These are phyloP conservation scores for Pyrocoelia pectoralis DNA, from an alignment of 2,888 invertebrate species.

Conservation along the genomic window DNA sequence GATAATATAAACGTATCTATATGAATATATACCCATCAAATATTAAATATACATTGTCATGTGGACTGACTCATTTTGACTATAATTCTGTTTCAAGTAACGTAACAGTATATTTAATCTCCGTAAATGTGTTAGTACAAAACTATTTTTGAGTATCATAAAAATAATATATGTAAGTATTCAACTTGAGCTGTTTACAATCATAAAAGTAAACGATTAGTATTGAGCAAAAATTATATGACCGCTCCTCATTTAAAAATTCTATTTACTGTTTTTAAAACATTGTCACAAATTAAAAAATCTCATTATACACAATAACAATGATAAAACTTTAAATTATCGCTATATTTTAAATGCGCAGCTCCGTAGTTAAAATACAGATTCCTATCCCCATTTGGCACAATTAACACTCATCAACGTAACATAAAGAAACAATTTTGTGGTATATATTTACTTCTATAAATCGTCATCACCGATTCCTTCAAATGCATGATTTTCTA, in stretches of 20 bases:
- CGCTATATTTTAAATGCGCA: background rate
- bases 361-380: background rate
- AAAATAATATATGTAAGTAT: background rate
- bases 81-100: no score
- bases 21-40: background rate
- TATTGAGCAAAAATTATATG: background rate
- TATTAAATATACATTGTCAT: no score
- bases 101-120: no score
- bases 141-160: background rate
- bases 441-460: conserved; percentile 63
- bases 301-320: background rate
- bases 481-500: conserved; percentile 93
- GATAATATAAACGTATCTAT: background rate
- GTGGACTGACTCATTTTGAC: no score
- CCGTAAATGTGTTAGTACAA: background rate
- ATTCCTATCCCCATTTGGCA: background rate
- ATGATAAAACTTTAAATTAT: background rate
- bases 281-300: background rate
- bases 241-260: background rate
- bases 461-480: conserved; percentile 95
- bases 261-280: background rate
- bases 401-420: background rate
- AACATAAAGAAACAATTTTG: background rate
- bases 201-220: background rate
- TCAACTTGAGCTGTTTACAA: background rate